phyloP scores from a whole-genome alignment of 2,888 invertebrate species.

The Drosophila kanekoi region DNA sequence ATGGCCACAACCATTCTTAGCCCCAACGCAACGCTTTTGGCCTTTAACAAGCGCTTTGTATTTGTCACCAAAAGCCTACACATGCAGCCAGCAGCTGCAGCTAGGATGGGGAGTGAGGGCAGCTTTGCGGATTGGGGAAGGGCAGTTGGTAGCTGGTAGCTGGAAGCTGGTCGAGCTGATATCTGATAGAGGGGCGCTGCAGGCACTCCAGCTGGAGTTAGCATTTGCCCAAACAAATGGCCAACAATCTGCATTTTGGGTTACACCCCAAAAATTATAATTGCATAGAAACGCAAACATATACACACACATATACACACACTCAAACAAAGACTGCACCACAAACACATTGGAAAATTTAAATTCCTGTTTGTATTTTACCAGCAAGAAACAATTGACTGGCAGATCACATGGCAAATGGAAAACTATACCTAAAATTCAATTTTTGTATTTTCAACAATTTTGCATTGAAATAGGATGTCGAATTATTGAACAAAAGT shows the following conservation, averaged over 20 bases:
- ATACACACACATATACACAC: conserved; percentile 7
- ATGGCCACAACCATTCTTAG: conserved; percentile 13
- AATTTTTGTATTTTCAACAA: not conserved
- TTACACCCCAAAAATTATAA: conserved; percentile 68
- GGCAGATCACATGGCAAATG: conserved; percentile 11
- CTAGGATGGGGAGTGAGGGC: not conserved
- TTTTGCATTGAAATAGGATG: too few species aligned
- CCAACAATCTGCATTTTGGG: conserved; percentile 72
- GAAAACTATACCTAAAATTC: not conserved
- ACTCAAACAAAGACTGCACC: not conserved
- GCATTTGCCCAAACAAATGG: conserved; percentile 66
- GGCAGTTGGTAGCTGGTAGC: conserved; percentile 8
- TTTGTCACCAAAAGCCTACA: conserved; percentile 62
- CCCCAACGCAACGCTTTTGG: conserved; percentile 33
- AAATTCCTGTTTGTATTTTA: conserved; percentile 31
- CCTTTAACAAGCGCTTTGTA: conserved; percentile 61
- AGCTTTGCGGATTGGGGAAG: not conserved
- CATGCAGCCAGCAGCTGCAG: conserved; percentile 24
- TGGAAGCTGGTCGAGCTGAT: conserved; percentile 18
- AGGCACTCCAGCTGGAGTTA: conserved; percentile 31
- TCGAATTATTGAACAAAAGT: too few species aligned
- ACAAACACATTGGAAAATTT: conserved; percentile 21
- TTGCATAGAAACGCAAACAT: conserved; percentile 55
- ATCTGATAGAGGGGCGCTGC: not conserved
- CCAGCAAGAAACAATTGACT: conserved; percentile 36